phyloP scores from a whole-genome alignment of 2,797 vertebrate species.

The Sciurus carolinensis region DNA sequence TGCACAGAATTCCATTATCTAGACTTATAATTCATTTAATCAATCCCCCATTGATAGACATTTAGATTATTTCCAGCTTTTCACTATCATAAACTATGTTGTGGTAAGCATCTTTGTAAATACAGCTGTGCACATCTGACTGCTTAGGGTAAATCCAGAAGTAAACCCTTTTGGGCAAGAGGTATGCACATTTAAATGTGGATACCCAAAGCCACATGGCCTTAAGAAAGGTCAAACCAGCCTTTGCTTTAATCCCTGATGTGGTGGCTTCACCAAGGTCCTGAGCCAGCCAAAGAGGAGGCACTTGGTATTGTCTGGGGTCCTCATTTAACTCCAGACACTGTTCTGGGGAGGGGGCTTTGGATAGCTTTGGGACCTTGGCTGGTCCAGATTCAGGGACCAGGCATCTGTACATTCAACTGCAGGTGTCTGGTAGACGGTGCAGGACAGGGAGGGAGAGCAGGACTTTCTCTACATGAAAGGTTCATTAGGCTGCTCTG shows the following conservation, averaged over 20 bases:
- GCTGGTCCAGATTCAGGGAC: not conserved
- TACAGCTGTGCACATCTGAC: conserved; percentile 69
- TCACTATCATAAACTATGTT: conserved; percentile 3
- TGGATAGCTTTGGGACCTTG: not conserved
- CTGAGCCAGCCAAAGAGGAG: not conserved
- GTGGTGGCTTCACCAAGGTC: not conserved
- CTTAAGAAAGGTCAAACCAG: conserved; percentile 53
- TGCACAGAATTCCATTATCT: conserved; percentile 28
- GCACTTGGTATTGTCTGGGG: conserved; percentile 8
- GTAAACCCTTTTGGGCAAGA: conserved; percentile 45
- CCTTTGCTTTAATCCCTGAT: not conserved
- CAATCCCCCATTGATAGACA: conserved; percentile 68
- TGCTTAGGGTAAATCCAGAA: conserved; percentile 51
- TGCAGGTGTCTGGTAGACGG: not conserved
- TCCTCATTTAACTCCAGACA: not conserved
- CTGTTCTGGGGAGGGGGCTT: not conserved
- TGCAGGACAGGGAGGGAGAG: not conserved
- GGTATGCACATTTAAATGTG: conserved; percentile 1
- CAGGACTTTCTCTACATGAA: not conserved
- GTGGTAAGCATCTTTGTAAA: conserved; percentile 71
- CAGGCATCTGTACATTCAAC: not conserved
- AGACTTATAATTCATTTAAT: conserved; percentile 68
- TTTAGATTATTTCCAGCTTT: conserved; percentile 43
- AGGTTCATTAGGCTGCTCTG: conserved; percentile 15
- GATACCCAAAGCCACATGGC: not conserved